Conservation (phyloP, 2,113 vertebrate genomes). For the Pungitius pungitius region DNA sequence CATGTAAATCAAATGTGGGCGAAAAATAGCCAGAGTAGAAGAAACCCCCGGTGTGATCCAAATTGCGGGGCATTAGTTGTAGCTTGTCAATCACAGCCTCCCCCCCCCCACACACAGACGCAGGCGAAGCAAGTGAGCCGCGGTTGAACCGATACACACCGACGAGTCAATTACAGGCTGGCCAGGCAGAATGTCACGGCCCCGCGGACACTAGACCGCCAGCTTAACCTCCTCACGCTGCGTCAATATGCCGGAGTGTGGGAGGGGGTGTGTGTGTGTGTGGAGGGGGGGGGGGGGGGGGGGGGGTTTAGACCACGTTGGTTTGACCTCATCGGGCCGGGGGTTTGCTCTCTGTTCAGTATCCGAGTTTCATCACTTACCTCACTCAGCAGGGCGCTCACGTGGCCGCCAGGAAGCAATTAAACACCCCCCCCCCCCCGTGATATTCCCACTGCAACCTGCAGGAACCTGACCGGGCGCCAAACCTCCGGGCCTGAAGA, state of each 20-base stretch:
- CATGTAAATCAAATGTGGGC: conserved; percentile 5
- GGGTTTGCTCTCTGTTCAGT: neutral
- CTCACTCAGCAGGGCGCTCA: conserved; percentile 1
- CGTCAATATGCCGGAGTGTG: conserved; percentile 62
- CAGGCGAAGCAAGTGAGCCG: conserved; percentile 66
- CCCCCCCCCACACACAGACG: conserved; percentile 39
- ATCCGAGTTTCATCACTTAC: neutral
- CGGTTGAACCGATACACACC: conserved; percentile 61
- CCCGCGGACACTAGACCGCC: conserved; percentile 65
- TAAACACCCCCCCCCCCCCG: conserved; percentile 9
- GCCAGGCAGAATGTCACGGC: conserved; percentile 71
- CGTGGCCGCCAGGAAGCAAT: conserved; percentile 25
- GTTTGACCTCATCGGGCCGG: neutral
- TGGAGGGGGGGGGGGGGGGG: conserved; percentile 1
- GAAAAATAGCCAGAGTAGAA: conserved; percentile 14
- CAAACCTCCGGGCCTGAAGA: neutral
- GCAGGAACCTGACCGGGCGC: neutral
- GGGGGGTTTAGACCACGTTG: neutral
- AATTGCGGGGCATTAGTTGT: conserved; percentile 53
- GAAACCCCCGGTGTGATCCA: conserved; percentile 18
- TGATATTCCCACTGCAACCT: conserved; percentile 2
- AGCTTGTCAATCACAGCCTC: conserved; percentile 70
- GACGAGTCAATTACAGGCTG: conserved; percentile 75
- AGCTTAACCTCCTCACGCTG: conserved; percentile 66
- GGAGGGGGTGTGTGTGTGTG: no score